Percentiles rank a stretch among this genome's conserved stretches.
Conservation (phyloP, 2,888 invertebrate genomes). For the Torymus tubicola region DNA sequence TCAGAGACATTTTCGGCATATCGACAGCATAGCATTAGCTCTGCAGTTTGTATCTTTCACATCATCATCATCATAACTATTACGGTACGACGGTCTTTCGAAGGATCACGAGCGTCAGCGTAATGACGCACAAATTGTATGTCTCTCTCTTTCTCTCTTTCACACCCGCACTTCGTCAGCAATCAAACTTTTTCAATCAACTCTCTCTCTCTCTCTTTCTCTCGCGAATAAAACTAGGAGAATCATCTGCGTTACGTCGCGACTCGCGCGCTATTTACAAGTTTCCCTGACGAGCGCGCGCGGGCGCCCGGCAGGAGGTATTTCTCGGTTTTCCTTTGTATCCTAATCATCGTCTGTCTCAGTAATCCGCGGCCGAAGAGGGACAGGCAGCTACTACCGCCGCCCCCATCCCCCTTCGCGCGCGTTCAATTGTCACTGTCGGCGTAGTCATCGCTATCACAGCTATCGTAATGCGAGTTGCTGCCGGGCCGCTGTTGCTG, state of each 20-base stretch:
- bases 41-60: not conserved
- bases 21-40: not conserved
- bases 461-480: conserved; percentile 70
- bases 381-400: not conserved
- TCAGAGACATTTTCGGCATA: conserved; percentile 23
- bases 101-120: not conserved
- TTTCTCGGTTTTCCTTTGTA: conserved; percentile 14
- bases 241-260: conserved; percentile 18
- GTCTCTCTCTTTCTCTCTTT: not conserved
- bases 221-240: conserved; percentile 43
- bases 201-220: conserved; percentile 3
- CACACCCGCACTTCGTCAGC: conserved; percentile 9
- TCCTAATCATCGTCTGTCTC: conserved; percentile 5
- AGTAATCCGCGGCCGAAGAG: not conserved
- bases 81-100: not conserved
- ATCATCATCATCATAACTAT: conserved; percentile 12
- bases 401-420: not conserved
- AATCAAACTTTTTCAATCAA: not conserved
- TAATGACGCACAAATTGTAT: not conserved
- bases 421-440: conserved; percentile 71
- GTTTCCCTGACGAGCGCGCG: not conserved
- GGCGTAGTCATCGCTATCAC: conserved; percentile 74
- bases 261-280: conserved; percentile 53
- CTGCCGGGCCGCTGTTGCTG: conserved; percentile 60
- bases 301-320: not conserved